Evolutionary conservation across 53 echinoderm and acorn worm genomes (phyloP).

Genomic region (Holothuria leucospilota): DNA sequence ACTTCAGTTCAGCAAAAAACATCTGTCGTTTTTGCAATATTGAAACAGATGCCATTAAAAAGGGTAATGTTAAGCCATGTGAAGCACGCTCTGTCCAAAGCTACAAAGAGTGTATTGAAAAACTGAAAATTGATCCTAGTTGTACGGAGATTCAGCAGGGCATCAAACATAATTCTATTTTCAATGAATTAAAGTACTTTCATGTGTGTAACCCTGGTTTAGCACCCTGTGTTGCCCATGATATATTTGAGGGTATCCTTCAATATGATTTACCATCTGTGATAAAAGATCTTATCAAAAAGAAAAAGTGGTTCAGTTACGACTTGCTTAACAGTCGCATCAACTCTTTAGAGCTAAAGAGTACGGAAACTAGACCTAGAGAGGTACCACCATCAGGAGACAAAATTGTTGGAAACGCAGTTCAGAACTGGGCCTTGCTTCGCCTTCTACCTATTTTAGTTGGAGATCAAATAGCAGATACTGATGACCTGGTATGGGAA

Average conservation of each 20-base stretch:
- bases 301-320: slow-evolving; percentile 55
- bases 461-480: slow-evolving; percentile 51
- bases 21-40: too few species aligned
- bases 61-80: too few species aligned
- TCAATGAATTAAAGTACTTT: slow-evolving; percentile 64
- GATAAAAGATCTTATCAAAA: slow-evolving; percentile 33
- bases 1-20: slow-evolving; percentile 23
- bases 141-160: background rate
- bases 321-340: too few species aligned
- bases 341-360: too few species aligned
- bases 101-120: too few species aligned
- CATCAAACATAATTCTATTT: slow-evolving; percentile 38
- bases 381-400: too few species aligned
- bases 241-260: slow-evolving; percentile 68
- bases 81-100: too few species aligned
- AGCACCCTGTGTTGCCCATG: slow-evolving; percentile 71
- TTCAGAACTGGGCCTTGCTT: slow-evolving; percentile 66
- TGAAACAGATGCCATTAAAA: background rate
- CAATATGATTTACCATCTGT: slow-evolving; percentile 52
- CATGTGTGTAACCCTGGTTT: slow-evolving; percentile 72
- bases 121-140: too few species aligned
- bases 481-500: slow-evolving; percentile 54
- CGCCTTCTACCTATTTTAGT: slow-evolving; percentile 56
- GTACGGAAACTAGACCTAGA: too few species aligned
- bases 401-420: slow-evolving; percentile 75